Base-by-base conservation (phyloP, 1,140 invertebrate genomes). In the Aphelenchoides avenae region DNA sequence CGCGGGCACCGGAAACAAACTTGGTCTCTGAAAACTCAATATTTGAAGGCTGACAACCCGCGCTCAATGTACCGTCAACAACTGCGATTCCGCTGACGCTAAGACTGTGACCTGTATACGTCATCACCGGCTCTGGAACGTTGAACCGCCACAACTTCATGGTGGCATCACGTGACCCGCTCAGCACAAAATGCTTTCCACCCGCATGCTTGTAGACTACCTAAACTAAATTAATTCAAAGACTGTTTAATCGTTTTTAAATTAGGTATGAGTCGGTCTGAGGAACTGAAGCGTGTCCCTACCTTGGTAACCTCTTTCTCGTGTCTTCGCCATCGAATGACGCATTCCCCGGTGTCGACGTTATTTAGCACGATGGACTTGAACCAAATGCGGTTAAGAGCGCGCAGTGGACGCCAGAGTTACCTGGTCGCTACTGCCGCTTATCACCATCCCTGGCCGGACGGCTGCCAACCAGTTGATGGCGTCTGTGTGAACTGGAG, bases 161-260 rank as follows among this genome's bases (percentile, higher is more conserved):
- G 20, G 31, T 64, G n/a, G 31, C 34, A 33, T 65, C 63, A 34
- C 59, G 66, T 22, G 63, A 65, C 11, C 55, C 63, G 30, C 62
- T 67, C n/a, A 65, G 37, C 15, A 65, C 64, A 44, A 69, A 70
- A 51, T 65, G 63, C 31, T 67, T 58, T 24, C 64, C 55, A 22
- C 63, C 62, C 29, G 59, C 36, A 57, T 67, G 66, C 42, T 65
- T 65, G 30, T 65, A 65, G 27, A 59, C 34, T 5, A 54, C 60
- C 57, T 59, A 36, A 66, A 59, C 29, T 18, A 15, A 7, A n/a
- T n/a, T n/a, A n/a, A n/a, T n/a, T n/a, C n/a, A n/a, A n/a, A n/a
- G n/a, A n/a, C n/a, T n/a, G n/a, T n/a, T n/a, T n/a, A n/a, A n/a
- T n/a, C n/a, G n/a, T n/a, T n/a, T n/a, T n/a, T n/a, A n/a, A n/a